Evolutionary conservation across 2,888 invertebrate genomes (phyloP).

Genomic region (Dicranocentrus wangi): DNA sequence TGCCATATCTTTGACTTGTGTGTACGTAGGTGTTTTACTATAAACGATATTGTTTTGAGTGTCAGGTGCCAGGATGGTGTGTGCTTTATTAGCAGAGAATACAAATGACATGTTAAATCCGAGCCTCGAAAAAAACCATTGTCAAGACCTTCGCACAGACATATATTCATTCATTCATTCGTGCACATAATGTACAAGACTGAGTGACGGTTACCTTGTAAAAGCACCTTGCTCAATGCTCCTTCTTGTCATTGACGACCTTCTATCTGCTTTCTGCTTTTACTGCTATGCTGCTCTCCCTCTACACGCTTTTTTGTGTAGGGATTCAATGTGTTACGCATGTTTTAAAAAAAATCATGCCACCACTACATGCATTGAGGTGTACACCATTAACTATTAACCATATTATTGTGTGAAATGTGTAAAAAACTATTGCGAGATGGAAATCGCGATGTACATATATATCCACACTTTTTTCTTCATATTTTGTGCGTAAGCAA

Average conservation of each 20-base stretch:
- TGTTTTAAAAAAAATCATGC: not conserved
- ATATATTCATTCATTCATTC: conserved; percentile 45
- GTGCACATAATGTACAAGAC: conserved; percentile 6
- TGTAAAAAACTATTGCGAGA: not conserved
- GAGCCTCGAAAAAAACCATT: conserved; percentile 60
- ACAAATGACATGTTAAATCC: conserved; percentile 46
- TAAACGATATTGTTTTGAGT: not conserved
- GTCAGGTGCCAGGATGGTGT: not conserved
- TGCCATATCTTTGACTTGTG: too few relatives aligned
- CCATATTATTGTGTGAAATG: not conserved
- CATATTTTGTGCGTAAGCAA: conserved; percentile 8
- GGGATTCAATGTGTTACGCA: not conserved
- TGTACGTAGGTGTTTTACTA: conserved; percentile 5
- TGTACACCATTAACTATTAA: too few relatives aligned
- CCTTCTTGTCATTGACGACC: conserved; percentile 61
- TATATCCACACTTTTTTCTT: not conserved
- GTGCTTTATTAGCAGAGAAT: conserved; percentile 22
- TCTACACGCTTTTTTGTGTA: not conserved
- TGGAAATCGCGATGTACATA: too few relatives aligned
- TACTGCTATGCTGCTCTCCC: conserved; percentile 1
- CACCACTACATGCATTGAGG: too few relatives aligned
- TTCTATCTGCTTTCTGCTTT: conserved; percentile 38
- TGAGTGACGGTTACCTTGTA: conserved; percentile 55
- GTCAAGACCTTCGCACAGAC: conserved; percentile 62
- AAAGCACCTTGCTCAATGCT: conserved; percentile 59